A percentile compares a stretch with the other conserved stretches of the same genome.
These are phyloP conservation scores for Flabesymbios commensalis DNA, from an alignment of 2,888 invertebrate genomes.

Conservation along the genomic window DNA sequence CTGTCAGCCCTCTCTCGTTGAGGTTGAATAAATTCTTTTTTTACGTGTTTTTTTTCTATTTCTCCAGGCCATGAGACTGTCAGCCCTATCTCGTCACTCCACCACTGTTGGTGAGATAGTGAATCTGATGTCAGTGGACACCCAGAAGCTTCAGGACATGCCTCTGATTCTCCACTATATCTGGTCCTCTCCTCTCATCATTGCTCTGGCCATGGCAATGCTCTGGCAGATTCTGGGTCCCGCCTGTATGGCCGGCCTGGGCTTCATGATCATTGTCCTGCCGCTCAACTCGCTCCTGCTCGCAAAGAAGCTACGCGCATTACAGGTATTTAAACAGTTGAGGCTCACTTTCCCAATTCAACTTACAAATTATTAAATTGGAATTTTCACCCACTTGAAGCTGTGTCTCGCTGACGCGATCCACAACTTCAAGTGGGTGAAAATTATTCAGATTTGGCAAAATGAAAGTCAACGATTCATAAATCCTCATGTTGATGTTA, in stretches of 20 bases:
- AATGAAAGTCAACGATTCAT: no score
- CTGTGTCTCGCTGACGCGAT: no score
- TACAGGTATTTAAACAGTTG: no score
- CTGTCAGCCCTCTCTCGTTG: no score
- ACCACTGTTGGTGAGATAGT: conserved; percentile 66
- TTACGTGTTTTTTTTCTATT: not conserved
- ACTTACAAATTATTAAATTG: no score
- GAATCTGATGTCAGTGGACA: conserved; percentile 64
- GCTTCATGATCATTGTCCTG: conserved; percentile 24
- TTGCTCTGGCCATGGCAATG: conserved; percentile 71
- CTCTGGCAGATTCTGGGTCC: conserved; percentile 26
- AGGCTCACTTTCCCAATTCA: no score
- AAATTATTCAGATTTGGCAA: no score
- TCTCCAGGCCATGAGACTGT: conserved; percentile 1
- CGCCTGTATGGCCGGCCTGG: conserved; percentile 13
- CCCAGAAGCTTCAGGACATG: conserved; percentile 50
- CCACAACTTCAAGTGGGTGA: no score
- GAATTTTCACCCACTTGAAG: no score
- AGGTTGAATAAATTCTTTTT: no score
- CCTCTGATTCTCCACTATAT: conserved; percentile 21
- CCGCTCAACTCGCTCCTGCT: conserved; percentile 26
- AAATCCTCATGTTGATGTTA: no score
- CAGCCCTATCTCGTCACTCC: conserved; percentile 49
- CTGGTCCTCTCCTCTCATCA: conserved; percentile 66
- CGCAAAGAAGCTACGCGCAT: conserved; percentile 22